A percentile compares a stretch with the other conserved stretches of the same genome.
Evolutionary conservation across 2,113 vertebrate genomes (phyloP).

Genomic region (Ciconia stormi): DNA sequence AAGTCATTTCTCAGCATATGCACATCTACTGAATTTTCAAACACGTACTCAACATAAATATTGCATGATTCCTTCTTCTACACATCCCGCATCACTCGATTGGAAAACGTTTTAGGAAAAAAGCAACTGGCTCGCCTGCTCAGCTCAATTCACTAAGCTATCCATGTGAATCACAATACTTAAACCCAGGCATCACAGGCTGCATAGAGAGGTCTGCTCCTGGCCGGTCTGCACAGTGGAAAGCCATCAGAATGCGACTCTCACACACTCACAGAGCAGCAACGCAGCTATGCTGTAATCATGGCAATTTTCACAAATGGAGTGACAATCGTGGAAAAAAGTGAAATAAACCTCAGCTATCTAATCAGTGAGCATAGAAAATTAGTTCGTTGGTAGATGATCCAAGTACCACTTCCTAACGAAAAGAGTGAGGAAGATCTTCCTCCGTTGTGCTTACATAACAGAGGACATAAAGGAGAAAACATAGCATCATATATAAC

Average conservation of each 20-base stretch:
- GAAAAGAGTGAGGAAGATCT: background rate
- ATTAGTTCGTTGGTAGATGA: background rate
- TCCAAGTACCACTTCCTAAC: background rate
- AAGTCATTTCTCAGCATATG: background rate
- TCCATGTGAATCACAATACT: background rate
- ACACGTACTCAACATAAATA: background rate
- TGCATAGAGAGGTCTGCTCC: background rate
- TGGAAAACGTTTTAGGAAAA: background rate
- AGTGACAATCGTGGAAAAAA: background rate
- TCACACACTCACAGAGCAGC: background rate
- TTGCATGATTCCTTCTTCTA: background rate
- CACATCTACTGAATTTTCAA: background rate
- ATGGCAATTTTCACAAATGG: background rate
- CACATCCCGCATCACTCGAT: background rate
- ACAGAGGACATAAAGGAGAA: constrained; percentile 47
- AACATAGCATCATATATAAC: background rate
- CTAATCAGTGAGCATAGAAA: background rate
- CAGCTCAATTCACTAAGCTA: background rate
- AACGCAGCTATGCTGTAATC: background rate
- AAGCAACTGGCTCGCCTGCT: background rate
- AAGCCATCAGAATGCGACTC: background rate
- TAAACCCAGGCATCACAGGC: background rate
- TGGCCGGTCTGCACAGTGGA: background rate
- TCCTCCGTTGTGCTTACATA: background rate
- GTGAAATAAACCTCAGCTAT: background rate